phyloP scores from a whole-genome alignment of 2,888 invertebrate species.

The Aelia acuminata region DNA sequence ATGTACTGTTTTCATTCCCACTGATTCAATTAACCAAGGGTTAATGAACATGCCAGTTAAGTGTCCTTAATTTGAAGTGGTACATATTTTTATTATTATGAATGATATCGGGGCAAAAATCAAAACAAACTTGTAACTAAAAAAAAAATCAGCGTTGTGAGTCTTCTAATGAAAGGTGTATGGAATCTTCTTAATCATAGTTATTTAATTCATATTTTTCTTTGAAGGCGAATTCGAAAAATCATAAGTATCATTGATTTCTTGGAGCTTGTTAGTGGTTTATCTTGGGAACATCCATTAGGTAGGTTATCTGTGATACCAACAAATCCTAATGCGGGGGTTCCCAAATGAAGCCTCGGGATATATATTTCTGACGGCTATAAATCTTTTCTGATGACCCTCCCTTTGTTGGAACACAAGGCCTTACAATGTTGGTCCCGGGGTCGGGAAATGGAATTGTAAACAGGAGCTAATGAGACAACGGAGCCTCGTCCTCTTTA shows the following conservation, averaged over 20 bases:
- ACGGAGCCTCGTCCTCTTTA: not conserved
- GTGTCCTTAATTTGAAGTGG: too few species aligned
- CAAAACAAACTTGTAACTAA: too few species aligned
- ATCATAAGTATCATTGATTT: not conserved
- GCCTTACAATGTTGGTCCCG: not conserved
- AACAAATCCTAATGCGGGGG: conserved; percentile 30
- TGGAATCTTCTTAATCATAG: too few species aligned
- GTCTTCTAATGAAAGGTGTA: too few species aligned
- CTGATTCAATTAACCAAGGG: too few species aligned
- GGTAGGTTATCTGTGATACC: not conserved
- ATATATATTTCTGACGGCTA: conserved; percentile 40
- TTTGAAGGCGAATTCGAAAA: too few species aligned
- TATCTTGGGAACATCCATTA: not conserved
- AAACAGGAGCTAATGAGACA: conserved; percentile 25
- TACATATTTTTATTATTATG: too few species aligned
- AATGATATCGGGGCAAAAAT: too few species aligned
- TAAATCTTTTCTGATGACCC: conserved; percentile 48
- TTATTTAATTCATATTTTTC: too few species aligned
- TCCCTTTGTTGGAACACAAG: conserved; percentile 19
- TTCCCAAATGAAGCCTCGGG: not conserved
- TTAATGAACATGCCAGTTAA: too few species aligned
- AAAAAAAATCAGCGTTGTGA: too few species aligned
- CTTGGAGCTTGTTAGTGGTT: not conserved
- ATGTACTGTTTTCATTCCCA: too few species aligned
- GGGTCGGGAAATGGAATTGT: conserved; percentile 13